Conservation (phyloP, 2,888 invertebrate species). For the Lasius fuliginosus region DNA sequence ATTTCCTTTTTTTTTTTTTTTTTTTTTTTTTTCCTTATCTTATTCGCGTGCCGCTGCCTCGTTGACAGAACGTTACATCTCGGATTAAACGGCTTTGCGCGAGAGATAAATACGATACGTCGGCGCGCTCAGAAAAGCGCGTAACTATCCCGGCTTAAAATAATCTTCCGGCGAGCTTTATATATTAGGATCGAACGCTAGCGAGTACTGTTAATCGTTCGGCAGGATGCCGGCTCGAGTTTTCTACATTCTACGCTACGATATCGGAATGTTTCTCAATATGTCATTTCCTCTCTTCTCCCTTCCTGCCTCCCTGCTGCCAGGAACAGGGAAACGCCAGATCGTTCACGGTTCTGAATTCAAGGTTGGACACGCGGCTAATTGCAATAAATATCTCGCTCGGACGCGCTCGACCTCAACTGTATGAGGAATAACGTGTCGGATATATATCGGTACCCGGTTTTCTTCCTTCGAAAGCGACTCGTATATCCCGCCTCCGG, state of each 20-base stretch:
- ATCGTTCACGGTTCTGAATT: constrained; percentile 50
- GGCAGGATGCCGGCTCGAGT: constrained; percentile 11
- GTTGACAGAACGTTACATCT: constrained; percentile 14
- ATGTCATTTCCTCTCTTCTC: constrained; percentile 8
- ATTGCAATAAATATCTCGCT: constrained; percentile 46
- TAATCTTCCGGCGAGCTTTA: constrained; percentile 43
- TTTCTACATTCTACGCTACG: neutral
- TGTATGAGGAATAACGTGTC: constrained; percentile 48
- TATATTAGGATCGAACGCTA: constrained; percentile 39
- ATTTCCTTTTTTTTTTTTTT: constrained; percentile 13
- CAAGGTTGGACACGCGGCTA: constrained; percentile 55
- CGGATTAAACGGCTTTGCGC: constrained; percentile 41
- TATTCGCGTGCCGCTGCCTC: neutral
- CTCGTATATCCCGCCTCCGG: constrained; percentile 39
- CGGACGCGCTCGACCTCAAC: constrained; percentile 20
- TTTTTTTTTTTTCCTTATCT: neutral
- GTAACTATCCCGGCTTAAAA: constrained; percentile 7
- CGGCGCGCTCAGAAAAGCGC: neutral
- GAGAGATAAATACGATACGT: constrained; percentile 39
- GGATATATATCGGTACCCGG: constrained; percentile 40
- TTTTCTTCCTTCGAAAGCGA: constrained; percentile 35
- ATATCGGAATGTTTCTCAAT: constrained; percentile 31
- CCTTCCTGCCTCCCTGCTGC: neutral
- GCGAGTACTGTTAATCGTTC: constrained; percentile 44
- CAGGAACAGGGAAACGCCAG: constrained; percentile 39